These are phyloP conservation scores for Camelus dromedarius DNA, from an alignment of 2,113 vertebrate species.

Conservation along the genomic window DNA sequence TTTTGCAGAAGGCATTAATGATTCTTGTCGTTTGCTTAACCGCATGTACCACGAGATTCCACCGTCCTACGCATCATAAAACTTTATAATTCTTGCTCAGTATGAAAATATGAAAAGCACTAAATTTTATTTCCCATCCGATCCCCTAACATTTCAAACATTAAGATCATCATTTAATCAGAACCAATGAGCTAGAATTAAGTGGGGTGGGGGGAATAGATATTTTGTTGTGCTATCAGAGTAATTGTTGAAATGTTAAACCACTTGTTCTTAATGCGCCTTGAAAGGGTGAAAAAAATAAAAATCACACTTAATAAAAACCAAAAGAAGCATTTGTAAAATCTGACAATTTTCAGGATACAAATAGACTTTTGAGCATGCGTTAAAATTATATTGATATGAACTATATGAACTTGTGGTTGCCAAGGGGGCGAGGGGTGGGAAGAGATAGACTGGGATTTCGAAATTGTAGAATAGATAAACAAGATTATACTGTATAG, in stretches of 20 bases:
- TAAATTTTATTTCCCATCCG: neutral
- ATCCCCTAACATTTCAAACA: slow-evolving; percentile 12
- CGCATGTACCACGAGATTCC: neutral
- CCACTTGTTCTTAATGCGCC: neutral
- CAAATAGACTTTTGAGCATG: neutral
- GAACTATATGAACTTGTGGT: too few species aligned
- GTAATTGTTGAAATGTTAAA: slow-evolving; percentile 31
- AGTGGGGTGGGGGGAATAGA: neutral
- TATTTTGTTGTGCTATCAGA: slow-evolving; percentile 13
- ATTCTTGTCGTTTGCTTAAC: neutral
- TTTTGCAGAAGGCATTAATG: slow-evolving; percentile 7
- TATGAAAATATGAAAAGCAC: neutral
- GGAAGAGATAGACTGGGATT: too few species aligned
- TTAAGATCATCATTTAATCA: neutral
- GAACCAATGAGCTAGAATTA: neutral
- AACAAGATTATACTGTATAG: too few species aligned
- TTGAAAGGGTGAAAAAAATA: neutral
- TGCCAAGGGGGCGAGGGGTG: too few species aligned
- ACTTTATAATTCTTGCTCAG: slow-evolving; percentile 2
- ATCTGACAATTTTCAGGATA: neutral
- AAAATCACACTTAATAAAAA: neutral
- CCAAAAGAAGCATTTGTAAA: slow-evolving; percentile 35
- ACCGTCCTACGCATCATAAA: neutral
- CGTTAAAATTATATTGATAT: neutral
- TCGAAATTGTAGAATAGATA: too few species aligned